Evolutionary conservation across 1,140 invertebrate species (phyloP), one percentile per base, ranked within the genome.

Genomic region (Eupeodes corollae): DNA sequence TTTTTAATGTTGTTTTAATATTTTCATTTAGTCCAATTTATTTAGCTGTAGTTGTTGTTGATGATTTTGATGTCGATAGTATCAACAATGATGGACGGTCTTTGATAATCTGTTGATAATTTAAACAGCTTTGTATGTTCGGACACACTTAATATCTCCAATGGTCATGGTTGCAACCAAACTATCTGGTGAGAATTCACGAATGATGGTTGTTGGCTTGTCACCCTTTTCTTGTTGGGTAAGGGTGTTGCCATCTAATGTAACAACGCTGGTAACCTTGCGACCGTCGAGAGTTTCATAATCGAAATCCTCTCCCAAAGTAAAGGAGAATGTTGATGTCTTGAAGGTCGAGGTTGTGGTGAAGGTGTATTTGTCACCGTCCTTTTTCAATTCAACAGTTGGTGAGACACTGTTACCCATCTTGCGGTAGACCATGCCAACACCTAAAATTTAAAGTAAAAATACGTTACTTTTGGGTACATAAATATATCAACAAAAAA

Each of bases 321-420:
- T 87, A 70, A 93, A 94, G 51, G 76, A 81, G 38, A 86, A 77
- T 47, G 81, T 75, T 0, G 80, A 76, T 53, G 77, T 90, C 64
- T 91, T 92, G 67, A 93, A 91, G 2, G 87, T 86, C 10, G 89
- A 89, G 5, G 75, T 75, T 2, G 88, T 88, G 50, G 82, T 82
- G 31, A 93, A 56, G 1, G 77, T 79, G 70, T 83, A 91, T 19
- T 54, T 56, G 44, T 80, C 83, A 9, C 80, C 78, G 45, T 80
- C 74, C 56, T 72, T 64, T 6, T 71, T 75, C 34, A 91, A 73
- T 50, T 88, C 82, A 42, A 89, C 76, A 13, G 80, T 79, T 9
- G 86, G 88, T 14, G 78, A 83, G 2, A 86, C 76, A 2, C 75
- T 68, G 49, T 78, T 79, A 38, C 83, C 88, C 63, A 89, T 77